These are phyloP conservation scores for Pseudachorutes palmiensis DNA, from an alignment of 1,140 invertebrate species.

Conservation along the genomic window DNA sequence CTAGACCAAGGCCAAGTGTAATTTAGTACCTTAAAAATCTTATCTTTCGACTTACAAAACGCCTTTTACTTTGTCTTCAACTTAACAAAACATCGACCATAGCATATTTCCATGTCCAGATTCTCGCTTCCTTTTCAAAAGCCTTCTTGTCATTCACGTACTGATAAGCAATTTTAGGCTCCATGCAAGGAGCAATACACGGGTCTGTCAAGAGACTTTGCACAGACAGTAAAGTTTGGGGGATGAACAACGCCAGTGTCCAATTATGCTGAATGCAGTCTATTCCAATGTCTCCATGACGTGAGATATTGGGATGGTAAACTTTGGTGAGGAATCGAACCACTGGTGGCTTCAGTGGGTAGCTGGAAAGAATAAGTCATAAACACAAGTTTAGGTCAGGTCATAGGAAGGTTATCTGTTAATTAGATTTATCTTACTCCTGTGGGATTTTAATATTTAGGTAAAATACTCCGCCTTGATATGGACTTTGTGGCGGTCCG, in stretches of 20 bases:
- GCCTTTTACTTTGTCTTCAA: too few species aligned
- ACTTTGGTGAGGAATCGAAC: constrained; percentile 84
- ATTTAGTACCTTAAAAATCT: constrained; percentile 18
- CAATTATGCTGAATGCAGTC: constrained; percentile 94
- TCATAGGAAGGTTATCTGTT: too few species aligned
- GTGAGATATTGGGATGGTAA: constrained; percentile 87
- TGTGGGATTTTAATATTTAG: constrained; percentile 78
- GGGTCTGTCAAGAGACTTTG: constrained; percentile 90
- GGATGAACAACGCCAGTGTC: constrained; percentile 84
- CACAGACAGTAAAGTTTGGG: constrained; percentile 79
- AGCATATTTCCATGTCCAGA: constrained; percentile 88
- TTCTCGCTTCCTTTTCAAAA: constrained; percentile 72
- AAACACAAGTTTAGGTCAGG: constrained; percentile 20
- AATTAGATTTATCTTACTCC: constrained; percentile 48
- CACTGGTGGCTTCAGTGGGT: constrained; percentile 83
- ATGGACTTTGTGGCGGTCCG: constrained; percentile 79
- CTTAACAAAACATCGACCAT: constrained; percentile 68
- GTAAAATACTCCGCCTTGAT: constrained; percentile 90
- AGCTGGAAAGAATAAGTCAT: constrained; percentile 54
- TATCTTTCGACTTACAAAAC: too few species aligned
- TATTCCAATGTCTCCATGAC: constrained; percentile 91
- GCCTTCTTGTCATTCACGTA: constrained; percentile 63
- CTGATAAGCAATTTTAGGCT: constrained; percentile 71
- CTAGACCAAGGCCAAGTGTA: neutral
- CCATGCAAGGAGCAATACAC: constrained; percentile 68